Conservation (phyloP, 2,797 vertebrate species). For the Crocidura indochinensis region DNA sequence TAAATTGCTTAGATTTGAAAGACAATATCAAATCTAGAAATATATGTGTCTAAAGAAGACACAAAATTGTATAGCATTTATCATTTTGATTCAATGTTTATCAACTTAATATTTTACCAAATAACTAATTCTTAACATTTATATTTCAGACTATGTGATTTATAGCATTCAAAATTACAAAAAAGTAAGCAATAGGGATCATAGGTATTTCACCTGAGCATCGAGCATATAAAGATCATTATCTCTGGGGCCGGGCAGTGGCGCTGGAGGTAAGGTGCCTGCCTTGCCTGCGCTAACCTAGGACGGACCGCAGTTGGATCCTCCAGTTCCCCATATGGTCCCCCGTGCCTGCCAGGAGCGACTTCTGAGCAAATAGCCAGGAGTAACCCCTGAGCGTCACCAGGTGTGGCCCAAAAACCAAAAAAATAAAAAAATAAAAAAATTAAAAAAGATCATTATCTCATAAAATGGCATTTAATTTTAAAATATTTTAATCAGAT, state of each 20-base stretch:
- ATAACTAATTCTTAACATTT: constrained; percentile 25
- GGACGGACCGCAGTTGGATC: too few relatives aligned
- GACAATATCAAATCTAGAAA: constrained; percentile 10
- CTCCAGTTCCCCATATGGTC: too few relatives aligned
- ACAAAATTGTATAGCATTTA: not conserved
- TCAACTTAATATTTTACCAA: not conserved
- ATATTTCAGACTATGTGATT: not conserved
- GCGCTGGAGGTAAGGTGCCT: too few relatives aligned
- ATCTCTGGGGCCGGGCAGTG: too few relatives aligned
- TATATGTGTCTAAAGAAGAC: not conserved
- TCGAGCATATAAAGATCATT: not conserved
- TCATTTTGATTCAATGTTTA: constrained; percentile 4
- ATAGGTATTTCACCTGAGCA: not conserved
- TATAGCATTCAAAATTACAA: not conserved
- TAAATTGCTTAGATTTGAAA: constrained; percentile 24
- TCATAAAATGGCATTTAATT: constrained; percentile 48
- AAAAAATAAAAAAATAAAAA: too few relatives aligned
- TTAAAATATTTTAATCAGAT: constrained; percentile 59
- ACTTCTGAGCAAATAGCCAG: too few relatives aligned
- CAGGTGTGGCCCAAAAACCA: too few relatives aligned
- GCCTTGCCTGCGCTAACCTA: too few relatives aligned
- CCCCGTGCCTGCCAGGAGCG: too few relatives aligned
- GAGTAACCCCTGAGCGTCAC: too few relatives aligned
- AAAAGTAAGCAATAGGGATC: not conserved
- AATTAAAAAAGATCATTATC: constrained; percentile 11